phyloP scores from a whole-genome alignment of 1,140 invertebrate species.

The Bombyx mori region ASM3026992v2 NC_085129.1:5339001-5339500 shows the following conservation, averaged over 20 bases:
- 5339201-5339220: slow-evolving; percentile 71
- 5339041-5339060: not conserved
- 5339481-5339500: slow-evolving; percentile 10
- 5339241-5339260: slow-evolving; percentile 12
- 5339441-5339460: slow-evolving; percentile 13
- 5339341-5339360: slow-evolving; percentile 8
- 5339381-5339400: slow-evolving; percentile 7
- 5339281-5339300: too few species aligned
- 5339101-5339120: slow-evolving; percentile 83
- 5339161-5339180: slow-evolving; percentile 66
- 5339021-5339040: too few species aligned
- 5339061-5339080: slow-evolving; percentile 30
- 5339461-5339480: slow-evolving; percentile 8
- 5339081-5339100: slow-evolving; percentile 79
- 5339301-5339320: too few species aligned
- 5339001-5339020: too few species aligned
- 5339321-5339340: not conserved
- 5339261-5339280: slow-evolving; percentile 6
- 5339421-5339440: slow-evolving; percentile 5
- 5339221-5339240: slow-evolving; percentile 48
- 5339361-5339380: slow-evolving; percentile 22
- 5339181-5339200: slow-evolving; percentile 68
- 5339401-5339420: slow-evolving; percentile 6
- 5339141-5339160: slow-evolving; percentile 67
- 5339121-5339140: slow-evolving; percentile 74